Percentiles rank a stretch among this genome's conserved stretches.
These are phyloP conservation scores for Chymomyza caudatula DNA, from an alignment of 2,888 invertebrate genomes.

Conservation along the genomic window DNA sequence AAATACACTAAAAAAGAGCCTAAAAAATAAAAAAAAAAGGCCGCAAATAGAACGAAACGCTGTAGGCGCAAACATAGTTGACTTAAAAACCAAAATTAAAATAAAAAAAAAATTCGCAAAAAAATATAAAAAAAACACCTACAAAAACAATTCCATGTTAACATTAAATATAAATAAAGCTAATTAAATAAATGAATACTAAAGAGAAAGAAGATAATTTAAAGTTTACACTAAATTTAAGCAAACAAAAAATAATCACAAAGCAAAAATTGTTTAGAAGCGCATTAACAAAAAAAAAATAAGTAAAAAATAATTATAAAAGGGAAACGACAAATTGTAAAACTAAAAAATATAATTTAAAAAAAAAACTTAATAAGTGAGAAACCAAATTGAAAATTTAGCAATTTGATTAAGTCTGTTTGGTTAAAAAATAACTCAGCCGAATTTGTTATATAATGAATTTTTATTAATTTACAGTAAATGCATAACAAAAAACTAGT, in stretches of 20 bases:
- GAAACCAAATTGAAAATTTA: background rate
- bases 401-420: background rate
- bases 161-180: conserved; percentile 76
- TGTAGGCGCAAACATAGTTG: conserved; percentile 47
- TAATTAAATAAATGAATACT: conserved; percentile 67
- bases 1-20: conserved; percentile 16
- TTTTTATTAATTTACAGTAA: background rate
- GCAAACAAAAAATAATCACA: conserved; percentile 5
- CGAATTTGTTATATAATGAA: background rate
- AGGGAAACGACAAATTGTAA: background rate
- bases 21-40: conserved; percentile 11
- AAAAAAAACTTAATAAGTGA: background rate
- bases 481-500: background rate
- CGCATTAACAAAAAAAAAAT: conserved; percentile 9
- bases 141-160: conserved; percentile 78
- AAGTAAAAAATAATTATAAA: background rate
- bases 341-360: conserved; percentile 7
- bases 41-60: conserved; percentile 40
- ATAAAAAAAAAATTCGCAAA: conserved; percentile 36
- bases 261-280: conserved; percentile 7
- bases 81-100: conserved; percentile 57
- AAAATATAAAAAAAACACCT: conserved; percentile 64
- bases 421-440: background rate
- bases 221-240: background rate
- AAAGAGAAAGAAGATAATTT: conserved; percentile 34